Base-by-base conservation (phyloP, 53 echinoderm and acorn worm species). In the Stichopus horrens region DNA sequence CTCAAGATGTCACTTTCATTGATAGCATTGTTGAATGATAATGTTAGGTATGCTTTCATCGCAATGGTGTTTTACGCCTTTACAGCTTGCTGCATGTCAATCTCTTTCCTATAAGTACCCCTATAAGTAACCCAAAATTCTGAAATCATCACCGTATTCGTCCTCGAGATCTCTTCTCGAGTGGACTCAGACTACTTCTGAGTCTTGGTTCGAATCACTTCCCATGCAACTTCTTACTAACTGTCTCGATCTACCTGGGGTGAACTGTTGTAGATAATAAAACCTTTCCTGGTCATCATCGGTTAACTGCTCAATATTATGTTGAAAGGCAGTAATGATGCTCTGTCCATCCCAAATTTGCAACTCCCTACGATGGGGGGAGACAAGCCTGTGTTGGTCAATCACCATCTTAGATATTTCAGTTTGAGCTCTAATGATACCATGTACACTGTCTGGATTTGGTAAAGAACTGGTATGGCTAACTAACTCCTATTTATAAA, bases 181-280 rank as follows among this genome's bases (percentile, higher is more conserved):
- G 58, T 91, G 56, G 3, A 60, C 55, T n/a, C n/a, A n/a, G n/a
- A n/a, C n/a, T n/a, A n/a, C n/a, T n/a, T n/a, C n/a, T n/a, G n/a
- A n/a, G n/a, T n/a, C 88, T 14, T 22, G 4, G 4, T 88, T 23
- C 8, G 88, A 75, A 68, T 91, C 21, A 5, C 58, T 77, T 5
- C 90, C 76, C 86, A 92, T 95, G 10, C 90, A 93, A 21, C 93
- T 88, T 13, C 23, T 93, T 55, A 95, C 95, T 8, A 92, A 87
- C 3, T 90, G 73, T 21, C 86, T 93, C 14, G 93, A 87, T 57
- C 90, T 88, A 20, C 91, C 90, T 11, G 76, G 76, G 1, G 93
- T 93, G 14, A 76, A 94, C 83, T 94, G 94, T 55, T 94, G 89
- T 21, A 94, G 55, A 21, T 79, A 94, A 55, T 89, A 83, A 51